Conservation (phyloP, 2,888 invertebrate genomes). For the Ennomos fuscantarius region DNA sequence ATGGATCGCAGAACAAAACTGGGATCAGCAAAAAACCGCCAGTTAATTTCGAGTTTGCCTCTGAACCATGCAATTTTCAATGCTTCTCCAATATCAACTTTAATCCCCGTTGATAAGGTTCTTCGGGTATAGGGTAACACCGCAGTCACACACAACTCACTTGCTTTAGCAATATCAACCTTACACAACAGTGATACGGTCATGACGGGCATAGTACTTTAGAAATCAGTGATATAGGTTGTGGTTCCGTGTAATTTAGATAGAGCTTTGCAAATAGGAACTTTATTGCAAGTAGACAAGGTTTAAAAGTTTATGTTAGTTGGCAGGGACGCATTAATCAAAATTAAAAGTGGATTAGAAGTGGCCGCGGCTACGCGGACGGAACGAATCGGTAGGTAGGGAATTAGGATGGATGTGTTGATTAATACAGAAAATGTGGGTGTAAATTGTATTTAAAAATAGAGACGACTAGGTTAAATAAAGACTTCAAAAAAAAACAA, state of each 20-base stretch:
- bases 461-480: no score
- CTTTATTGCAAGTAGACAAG: constrained; percentile 23
- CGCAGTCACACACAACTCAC: neutral
- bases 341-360: constrained; percentile 82
- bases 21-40: constrained; percentile 19
- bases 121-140: neutral
- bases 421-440: constrained; percentile 1
- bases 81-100: constrained; percentile 8
- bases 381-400: constrained; percentile 17
- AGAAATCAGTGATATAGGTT: constrained; percentile 3
- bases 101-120: neutral
- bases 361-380: constrained; percentile 46
- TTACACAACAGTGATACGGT: constrained; percentile 1
- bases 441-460: neutral
- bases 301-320: neutral
- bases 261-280: constrained; percentile 2
- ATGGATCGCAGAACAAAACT: constrained; percentile 17
- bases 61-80: constrained; percentile 7
- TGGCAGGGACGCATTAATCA: constrained; percentile 70
- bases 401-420: constrained; percentile 18
- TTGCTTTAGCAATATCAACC: constrained; percentile 2
- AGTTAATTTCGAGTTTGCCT: constrained; percentile 34
- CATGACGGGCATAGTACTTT: neutral
- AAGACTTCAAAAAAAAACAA: no score
- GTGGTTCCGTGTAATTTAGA: neutral